A percentile compares a stretch with the other conserved stretches of the same genome.
phyloP scores from a whole-genome alignment of 2,797 vertebrate genomes.

The Micromesistius poutassou region DNA sequence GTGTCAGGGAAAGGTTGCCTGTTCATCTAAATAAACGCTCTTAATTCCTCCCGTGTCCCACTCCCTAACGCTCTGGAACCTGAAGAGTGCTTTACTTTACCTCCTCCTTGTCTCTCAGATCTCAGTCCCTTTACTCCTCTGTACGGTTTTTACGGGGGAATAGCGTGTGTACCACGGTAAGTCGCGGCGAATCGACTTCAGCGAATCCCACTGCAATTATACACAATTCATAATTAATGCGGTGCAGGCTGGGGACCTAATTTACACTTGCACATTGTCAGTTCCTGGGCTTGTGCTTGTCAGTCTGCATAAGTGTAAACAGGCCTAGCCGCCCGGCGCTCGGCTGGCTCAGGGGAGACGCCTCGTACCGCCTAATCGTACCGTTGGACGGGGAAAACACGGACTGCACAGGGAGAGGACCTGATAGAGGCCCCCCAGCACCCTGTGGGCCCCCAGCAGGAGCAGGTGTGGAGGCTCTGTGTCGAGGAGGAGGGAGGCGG shows the following conservation, averaged over 20 bases:
- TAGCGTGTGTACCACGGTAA: constrained; percentile 63
- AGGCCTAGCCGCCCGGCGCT: constrained; percentile 60
- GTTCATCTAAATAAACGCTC: no score
- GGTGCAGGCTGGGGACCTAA: constrained; percentile 74
- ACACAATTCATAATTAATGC: constrained; percentile 80
- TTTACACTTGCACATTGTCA: constrained; percentile 75
- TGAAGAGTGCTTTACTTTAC: no score
- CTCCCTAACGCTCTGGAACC: no score
- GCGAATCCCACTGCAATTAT: constrained; percentile 76
- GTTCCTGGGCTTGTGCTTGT: constrained; percentile 73
- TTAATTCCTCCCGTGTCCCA: no score
- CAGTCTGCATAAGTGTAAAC: constrained; percentile 74
- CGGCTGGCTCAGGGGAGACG: constrained; percentile 62
- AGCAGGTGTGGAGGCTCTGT: constrained; percentile 47
- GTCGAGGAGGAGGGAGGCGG: no score
- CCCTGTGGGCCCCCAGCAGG: constrained; percentile 40
- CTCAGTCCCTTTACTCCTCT: constrained; percentile 38
- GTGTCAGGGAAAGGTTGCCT: no score
- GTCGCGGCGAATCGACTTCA: constrained; percentile 73
- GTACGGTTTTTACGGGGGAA: constrained; percentile 57
- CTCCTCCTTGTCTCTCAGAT: no score
- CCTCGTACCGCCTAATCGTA: constrained; percentile 52
- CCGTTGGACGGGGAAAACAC: constrained; percentile 65
- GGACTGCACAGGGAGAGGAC: constrained; percentile 28
- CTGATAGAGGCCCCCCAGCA: constrained; percentile 39